Conservation (phyloP, 2,113 vertebrate genomes). For the Lamprologus ornatipinnis region DNA sequence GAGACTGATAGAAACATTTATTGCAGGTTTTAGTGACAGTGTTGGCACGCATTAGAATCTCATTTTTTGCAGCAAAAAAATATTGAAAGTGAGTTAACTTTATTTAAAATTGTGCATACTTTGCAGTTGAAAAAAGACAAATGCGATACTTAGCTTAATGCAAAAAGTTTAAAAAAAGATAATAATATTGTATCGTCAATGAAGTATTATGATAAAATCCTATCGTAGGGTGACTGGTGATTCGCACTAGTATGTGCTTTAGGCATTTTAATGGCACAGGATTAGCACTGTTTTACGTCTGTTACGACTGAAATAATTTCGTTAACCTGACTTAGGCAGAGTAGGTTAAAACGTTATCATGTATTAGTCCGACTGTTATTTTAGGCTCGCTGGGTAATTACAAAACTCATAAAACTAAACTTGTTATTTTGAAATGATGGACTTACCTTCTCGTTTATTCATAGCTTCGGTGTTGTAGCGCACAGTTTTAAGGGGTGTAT, state of each 20-base stretch:
- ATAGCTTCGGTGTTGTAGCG: conserved; percentile 17
- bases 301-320: neutral
- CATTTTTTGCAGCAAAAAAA: neutral
- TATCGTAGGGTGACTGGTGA: neutral
- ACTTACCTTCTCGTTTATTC: conserved; percentile 65
- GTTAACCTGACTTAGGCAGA: neutral
- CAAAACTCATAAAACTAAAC: neutral
- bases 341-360: neutral
- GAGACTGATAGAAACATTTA: neutral
- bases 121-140: neutral
- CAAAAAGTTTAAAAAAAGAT: neutral
- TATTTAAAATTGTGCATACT: neutral
- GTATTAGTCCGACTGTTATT: neutral
- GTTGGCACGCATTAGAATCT: neutral
- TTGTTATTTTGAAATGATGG: neutral
- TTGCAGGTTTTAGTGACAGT: neutral
- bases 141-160: neutral
- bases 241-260: neutral
- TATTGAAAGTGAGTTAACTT: neutral
- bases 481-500: neutral
- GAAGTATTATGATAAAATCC: neutral
- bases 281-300: neutral
- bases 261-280: neutral
- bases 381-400: neutral
- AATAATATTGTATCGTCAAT: neutral